These are phyloP conservation scores for Amyelois transitella DNA, from an alignment of 1,140 invertebrate genomes.

Conservation along the genomic window DNA sequence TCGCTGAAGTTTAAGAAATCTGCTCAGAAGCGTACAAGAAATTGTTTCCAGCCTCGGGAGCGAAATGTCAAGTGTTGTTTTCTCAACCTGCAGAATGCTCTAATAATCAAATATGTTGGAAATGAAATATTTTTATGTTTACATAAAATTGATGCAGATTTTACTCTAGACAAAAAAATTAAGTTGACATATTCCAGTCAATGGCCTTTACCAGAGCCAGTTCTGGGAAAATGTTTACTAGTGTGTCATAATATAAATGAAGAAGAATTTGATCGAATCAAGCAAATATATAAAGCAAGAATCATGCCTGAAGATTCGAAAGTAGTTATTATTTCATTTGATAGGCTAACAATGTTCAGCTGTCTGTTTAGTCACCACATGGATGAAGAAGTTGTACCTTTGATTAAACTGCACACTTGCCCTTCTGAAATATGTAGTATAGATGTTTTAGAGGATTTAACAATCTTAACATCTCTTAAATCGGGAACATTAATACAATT, in stretches of 20 bases:
- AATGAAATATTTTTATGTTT: constrained; percentile 26
- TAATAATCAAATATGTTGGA: constrained; percentile 33
- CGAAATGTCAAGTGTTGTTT: constrained; percentile 15
- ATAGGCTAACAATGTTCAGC: constrained; percentile 37
- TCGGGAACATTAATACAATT: constrained; percentile 43
- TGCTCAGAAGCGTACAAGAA: constrained; percentile 33
- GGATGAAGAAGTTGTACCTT: constrained; percentile 8
- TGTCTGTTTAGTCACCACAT: constrained; percentile 26
- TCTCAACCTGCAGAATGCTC: constrained; percentile 17
- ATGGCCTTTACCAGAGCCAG: constrained; percentile 6
- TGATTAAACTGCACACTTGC: constrained; percentile 38
- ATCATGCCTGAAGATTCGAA: constrained; percentile 14
- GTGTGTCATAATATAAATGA: constrained; percentile 14
- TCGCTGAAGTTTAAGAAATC: constrained; percentile 45
- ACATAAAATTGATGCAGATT: constrained; percentile 30
- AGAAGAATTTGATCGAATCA: constrained; percentile 20
- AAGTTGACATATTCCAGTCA: constrained; percentile 7
- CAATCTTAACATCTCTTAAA: constrained; percentile 33
- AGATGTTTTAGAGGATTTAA: constrained; percentile 24
- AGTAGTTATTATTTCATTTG: constrained; percentile 39
- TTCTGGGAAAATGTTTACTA: constrained; percentile 15
- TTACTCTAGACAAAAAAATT: constrained; percentile 23
- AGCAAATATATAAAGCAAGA: constrained; percentile 21
- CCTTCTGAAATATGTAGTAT: constrained; percentile 41
- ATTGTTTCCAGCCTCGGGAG: constrained; percentile 27